Percentiles rank a stretch among this genome's conserved stretches.
These are phyloP conservation scores for Spodoptera frugiperda DNA, from an alignment of 1,140 invertebrate genomes.

Conservation along the genomic window DNA sequence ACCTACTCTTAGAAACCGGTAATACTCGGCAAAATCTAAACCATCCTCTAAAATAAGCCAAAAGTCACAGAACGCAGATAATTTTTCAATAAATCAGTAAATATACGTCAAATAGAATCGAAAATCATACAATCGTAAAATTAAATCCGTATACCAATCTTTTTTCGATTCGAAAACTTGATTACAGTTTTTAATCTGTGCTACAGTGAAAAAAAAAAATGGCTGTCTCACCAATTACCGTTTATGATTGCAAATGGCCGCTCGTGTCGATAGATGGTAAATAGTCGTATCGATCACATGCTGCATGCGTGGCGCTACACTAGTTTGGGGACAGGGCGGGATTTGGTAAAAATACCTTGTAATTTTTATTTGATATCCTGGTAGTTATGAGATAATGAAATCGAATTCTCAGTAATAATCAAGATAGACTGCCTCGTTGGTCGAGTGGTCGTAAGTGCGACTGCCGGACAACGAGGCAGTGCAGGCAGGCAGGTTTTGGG, in stretches of 20 bases:
- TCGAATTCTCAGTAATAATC: no score
- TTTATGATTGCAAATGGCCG: conserved; percentile 29
- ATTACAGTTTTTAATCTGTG: conserved; percentile 17
- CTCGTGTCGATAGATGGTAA: conserved; percentile 4
- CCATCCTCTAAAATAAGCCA: background rate
- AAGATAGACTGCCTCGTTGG: no score
- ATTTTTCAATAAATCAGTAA: background rate
- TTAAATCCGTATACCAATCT: background rate
- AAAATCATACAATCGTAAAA: background rate
- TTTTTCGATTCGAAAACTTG: background rate
- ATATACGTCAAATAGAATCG: background rate
- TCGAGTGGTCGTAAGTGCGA: no score
- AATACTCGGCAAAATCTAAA: no score
- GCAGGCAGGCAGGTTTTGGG: no score
- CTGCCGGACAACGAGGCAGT: no score
- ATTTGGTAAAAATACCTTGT: background rate
- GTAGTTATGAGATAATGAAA: no score
- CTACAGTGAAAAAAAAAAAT: background rate
- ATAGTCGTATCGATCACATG: conserved; percentile 9
- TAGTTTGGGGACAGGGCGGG: background rate
- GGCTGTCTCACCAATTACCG: conserved; percentile 10
- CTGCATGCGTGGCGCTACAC: background rate
- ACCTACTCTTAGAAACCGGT: no score
- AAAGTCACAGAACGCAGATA: no score
- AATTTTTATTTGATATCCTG: no score